Percentiles rank a stretch among this genome's conserved stretches.
Evolutionary conservation across 1,140 invertebrate genomes (phyloP).

Genomic region (Ceratoteleas bidentatus): DNA sequence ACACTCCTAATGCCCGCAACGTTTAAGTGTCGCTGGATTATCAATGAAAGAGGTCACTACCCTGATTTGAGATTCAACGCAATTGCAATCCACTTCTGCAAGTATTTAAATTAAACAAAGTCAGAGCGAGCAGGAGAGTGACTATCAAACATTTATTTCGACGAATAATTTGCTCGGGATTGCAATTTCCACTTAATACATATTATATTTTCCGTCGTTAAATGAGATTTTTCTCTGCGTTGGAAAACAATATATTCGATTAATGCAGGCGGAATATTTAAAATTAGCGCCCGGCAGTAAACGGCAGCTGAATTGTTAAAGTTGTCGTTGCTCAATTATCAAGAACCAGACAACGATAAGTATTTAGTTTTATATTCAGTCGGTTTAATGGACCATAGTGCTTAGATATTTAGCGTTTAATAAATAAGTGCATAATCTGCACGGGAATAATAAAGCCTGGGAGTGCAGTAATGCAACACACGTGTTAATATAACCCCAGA

Average conservation of each 20-base stretch:
- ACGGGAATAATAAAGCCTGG: slow-evolving; percentile 11
- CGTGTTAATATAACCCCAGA: slow-evolving; percentile 41
- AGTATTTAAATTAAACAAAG: slow-evolving; percentile 48
- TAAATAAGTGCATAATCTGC: slow-evolving; percentile 23
- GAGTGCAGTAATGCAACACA: slow-evolving; percentile 37
- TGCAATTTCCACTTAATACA: slow-evolving; percentile 34
- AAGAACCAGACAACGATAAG: too few relatives aligned
- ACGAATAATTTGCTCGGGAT: slow-evolving; percentile 32
- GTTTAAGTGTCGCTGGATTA: not conserved
- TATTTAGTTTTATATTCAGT: too few relatives aligned
- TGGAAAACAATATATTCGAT: slow-evolving; percentile 8
- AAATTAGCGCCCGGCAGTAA: not conserved
- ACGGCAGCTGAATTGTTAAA: not conserved
- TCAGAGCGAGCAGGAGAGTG: slow-evolving; percentile 14
- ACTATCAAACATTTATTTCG: slow-evolving; percentile 40
- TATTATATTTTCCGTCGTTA: slow-evolving; percentile 16
- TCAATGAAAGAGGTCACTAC: slow-evolving; percentile 19
- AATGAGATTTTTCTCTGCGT: not conserved
- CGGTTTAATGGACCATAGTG: not conserved
- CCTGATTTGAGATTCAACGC: slow-evolving; percentile 30
- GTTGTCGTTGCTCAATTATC: too few relatives aligned
- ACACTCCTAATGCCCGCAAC: too few relatives aligned
- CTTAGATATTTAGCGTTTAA: slow-evolving; percentile 32
- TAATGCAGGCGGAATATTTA: not conserved
- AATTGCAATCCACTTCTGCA: slow-evolving; percentile 40